A percentile compares a stretch with the other conserved stretches of the same genome.
phyloP scores from a whole-genome alignment of 2,888 invertebrate genomes.

The Ophion obscuratus region DNA sequence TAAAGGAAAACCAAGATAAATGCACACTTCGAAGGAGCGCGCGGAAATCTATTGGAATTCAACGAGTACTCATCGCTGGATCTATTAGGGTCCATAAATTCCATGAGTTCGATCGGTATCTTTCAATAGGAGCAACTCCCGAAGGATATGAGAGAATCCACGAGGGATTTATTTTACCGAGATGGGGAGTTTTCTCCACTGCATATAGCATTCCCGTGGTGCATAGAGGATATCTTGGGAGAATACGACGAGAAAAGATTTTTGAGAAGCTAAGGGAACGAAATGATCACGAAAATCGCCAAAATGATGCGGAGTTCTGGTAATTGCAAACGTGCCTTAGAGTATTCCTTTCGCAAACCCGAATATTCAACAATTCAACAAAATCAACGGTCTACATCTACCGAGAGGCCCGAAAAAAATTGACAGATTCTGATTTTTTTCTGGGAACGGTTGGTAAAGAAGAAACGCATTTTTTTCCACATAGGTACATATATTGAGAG shows the following conservation, averaged over 20 bases:
- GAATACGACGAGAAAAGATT: not conserved
- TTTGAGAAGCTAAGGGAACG: too few species aligned
- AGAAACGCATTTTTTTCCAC: too few species aligned
- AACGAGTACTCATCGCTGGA: not conserved
- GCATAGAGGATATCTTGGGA: not conserved
- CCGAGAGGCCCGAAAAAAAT: too few species aligned
- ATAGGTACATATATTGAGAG: too few species aligned
- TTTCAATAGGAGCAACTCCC: conserved; percentile 6
- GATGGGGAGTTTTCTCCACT: not conserved
- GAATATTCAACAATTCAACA: too few species aligned
- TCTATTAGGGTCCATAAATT: conserved; percentile 9
- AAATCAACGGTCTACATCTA: too few species aligned
- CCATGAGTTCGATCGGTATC: conserved; percentile 4
- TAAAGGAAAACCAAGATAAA: not conserved
- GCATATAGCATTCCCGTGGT: not conserved
- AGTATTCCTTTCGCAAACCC: too few species aligned
- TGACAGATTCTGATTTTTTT: too few species aligned
- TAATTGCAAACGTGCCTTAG: too few species aligned
- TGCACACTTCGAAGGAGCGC: not conserved
- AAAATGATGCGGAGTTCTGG: too few species aligned
- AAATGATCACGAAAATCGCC: too few species aligned
- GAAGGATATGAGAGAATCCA: not conserved
- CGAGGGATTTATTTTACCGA: not conserved
- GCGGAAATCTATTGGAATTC: not conserved
- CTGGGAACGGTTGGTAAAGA: too few species aligned